Evolutionary conservation across 2,113 vertebrate genomes (phyloP).

Genomic region (Suncus etruscus): DNA sequence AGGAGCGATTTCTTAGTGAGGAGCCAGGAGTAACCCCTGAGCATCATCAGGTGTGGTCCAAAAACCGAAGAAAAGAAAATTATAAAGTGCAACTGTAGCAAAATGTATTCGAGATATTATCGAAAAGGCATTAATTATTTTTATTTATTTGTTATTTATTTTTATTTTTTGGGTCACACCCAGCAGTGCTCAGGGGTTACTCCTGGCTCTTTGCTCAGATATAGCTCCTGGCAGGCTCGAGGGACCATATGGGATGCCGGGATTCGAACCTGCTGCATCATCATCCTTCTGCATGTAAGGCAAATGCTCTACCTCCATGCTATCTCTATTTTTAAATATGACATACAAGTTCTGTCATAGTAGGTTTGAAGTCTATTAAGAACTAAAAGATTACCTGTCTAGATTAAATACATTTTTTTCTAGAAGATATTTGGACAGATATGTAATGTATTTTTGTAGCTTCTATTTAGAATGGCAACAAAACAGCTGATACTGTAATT

Average conservation of each 20-base stretch:
- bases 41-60: no score
- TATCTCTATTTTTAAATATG: slow-evolving; percentile 4
- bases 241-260: no score
- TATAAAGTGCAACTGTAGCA: neutral
- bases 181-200: no score
- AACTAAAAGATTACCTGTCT: neutral
- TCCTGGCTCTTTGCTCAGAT: no score
- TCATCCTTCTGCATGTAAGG: no score
- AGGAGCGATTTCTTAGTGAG: no score
- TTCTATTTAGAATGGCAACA: slow-evolving; percentile 19
- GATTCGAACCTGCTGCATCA: no score
- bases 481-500: neutral
- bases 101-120: neutral
- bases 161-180: no score
- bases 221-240: no score
- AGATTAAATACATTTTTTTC: neutral
- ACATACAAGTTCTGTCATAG: neutral
- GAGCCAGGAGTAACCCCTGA: no score
- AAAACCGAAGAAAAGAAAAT: neutral
- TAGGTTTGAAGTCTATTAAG: neutral
- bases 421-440: neutral
- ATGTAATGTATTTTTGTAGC: neutral
- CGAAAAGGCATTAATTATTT: neutral
- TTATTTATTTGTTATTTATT: no score
- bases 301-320: no score